Percentiles rank a stretch among this genome's conserved stretches.
Conservation (phyloP, 2,113 vertebrate species). For the Gobiocypris rarus region DNA sequence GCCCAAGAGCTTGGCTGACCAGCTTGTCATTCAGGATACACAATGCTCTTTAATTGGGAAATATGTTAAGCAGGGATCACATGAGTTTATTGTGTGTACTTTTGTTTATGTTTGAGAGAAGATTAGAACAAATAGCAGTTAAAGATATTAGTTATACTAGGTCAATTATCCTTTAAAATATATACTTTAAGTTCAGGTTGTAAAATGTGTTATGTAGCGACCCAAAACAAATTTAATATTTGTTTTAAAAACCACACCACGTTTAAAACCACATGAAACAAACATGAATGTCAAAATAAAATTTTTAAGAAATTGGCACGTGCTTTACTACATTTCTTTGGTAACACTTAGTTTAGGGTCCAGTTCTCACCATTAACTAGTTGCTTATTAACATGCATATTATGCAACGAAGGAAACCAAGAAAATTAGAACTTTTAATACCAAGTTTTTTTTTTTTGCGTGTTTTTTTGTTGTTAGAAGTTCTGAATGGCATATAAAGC, state of each 20-base stretch:
- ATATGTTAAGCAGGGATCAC: not conserved
- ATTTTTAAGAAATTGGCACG: not conserved
- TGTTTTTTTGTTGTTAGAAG: too few species aligned
- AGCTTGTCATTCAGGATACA: not conserved
- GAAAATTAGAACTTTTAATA: too few species aligned
- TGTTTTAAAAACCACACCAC: not conserved
- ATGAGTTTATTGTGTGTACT: not conserved
- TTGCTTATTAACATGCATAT: too few species aligned
- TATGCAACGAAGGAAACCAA: too few species aligned
- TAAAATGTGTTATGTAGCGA: not conserved
- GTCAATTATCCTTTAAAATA: not conserved
- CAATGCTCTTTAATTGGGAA: not conserved
- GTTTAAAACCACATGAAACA: not conserved
- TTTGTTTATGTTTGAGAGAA: constrained; percentile 30
- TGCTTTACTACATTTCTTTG: not conserved
- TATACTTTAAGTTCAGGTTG: not conserved
- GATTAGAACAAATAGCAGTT: not conserved
- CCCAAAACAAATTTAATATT: not conserved
- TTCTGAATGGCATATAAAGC: too few species aligned
- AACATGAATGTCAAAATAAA: not conserved
- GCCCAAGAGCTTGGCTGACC: constrained; percentile 16
- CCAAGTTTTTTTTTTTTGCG: too few species aligned
- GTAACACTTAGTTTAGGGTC: too few species aligned
- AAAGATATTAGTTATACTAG: not conserved
- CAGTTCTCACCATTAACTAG: too few species aligned